Conservation (phyloP, 2,797 vertebrate species). For the Loriculus beryllinus region DNA sequence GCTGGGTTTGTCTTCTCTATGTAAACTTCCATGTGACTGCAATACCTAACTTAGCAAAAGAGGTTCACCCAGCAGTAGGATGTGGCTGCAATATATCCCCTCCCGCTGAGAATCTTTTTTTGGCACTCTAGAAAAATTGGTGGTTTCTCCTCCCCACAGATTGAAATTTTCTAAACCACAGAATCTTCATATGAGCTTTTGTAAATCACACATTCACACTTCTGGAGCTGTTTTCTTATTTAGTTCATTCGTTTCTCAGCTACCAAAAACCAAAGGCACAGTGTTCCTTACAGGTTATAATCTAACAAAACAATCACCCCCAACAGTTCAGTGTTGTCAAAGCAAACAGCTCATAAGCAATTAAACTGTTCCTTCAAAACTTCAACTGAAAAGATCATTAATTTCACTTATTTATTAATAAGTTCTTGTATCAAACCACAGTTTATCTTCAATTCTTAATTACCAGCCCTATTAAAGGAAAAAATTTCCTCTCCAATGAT, state of each 20-base stretch:
- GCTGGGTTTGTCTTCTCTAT: not conserved
- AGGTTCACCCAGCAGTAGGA: not conserved
- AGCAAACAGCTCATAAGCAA: not conserved
- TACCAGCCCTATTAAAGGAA: not conserved
- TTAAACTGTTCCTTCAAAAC: not conserved
- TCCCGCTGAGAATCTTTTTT: not conserved
- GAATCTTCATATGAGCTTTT: not conserved
- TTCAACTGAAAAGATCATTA: not conserved
- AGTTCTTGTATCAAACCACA: not conserved
- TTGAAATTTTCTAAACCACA: not conserved
- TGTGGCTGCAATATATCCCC: not conserved
- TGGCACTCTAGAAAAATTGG: not conserved
- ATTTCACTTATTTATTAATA: slow-evolving; percentile 13
- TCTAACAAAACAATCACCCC: not conserved
- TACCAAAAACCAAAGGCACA: not conserved
- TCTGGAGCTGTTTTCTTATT: not conserved
- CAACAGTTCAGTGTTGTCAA: not conserved
- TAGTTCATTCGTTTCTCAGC: not conserved
- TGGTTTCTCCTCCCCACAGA: not conserved
- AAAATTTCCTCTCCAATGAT: not conserved
- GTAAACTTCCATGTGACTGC: not conserved
- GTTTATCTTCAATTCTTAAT: not conserved
- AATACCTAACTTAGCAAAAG: not conserved
- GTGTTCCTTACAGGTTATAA: not conserved
- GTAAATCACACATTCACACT: not conserved